Base-by-base conservation (phyloP, 2,888 invertebrate species). In the Ophion slaviceki region DNA sequence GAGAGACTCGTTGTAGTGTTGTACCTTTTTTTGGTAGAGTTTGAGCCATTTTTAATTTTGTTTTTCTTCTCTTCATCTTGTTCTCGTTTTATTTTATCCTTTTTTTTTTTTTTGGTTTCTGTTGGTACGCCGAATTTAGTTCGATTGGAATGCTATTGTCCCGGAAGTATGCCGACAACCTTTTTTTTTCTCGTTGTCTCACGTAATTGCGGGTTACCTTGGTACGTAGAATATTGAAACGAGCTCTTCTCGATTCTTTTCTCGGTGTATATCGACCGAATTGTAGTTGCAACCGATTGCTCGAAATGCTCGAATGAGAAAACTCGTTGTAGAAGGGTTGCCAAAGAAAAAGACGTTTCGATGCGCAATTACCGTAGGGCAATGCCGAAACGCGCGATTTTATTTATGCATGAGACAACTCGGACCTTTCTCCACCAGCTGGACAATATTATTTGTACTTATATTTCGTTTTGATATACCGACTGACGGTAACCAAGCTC, bases 1-100 rank as follows among this genome's bases (percentile, higher is more conserved):
- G 91, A 92, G 92, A 92, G 92, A 92, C 92, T 93, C 93, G 90
- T 91, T 92, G 92, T 93, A 93, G 92, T 91, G 91, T 47, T 47
- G 10, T 47, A 91, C 91, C 89, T 32, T 32, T 82, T 91, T 89
- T 83, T 90, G 89, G 92, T 93, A 91, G 91, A 92, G 78, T 88
- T 90, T 57, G 20, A 32, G n/a, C 6, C 20, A 53, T 84, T 78
- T 86, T 53, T 57, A 20, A 67, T 85, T 57, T 68, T 47, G 45
- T 67, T 76, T 40, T 85, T 81, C 84, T 74, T 40, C 47, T 61
- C n/a, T 71, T 83, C 78, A 47, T 67, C 77, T 80, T 70, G 66
- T 72, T 79, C 64, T 66, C n/a, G n/a, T 67, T 64, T 77, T 6
- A 70, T 68, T 8, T 91, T 24, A 32, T 57, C 11, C 5, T 70